phyloP scores from a whole-genome alignment of 2,888 invertebrate species.

The Eupeodes latifasciatus region DNA sequence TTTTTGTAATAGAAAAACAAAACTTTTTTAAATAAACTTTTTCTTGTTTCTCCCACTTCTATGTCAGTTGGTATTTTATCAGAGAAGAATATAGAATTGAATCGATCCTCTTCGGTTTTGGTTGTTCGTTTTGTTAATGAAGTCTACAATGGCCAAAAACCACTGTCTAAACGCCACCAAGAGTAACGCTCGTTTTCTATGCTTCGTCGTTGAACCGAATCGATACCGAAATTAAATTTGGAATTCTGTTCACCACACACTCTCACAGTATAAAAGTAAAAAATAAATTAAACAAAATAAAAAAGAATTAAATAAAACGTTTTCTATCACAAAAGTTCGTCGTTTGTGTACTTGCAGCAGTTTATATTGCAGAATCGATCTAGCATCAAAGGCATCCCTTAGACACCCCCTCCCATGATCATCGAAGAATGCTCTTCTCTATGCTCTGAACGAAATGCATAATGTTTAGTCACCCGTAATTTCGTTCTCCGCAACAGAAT shows the following conservation, averaged over 20 bases:
- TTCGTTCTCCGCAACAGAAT: slow-evolving; percentile 27
- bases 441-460: slow-evolving; percentile 49
- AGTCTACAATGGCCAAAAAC: slow-evolving; percentile 60
- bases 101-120: slow-evolving; percentile 56
- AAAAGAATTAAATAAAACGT: slow-evolving; percentile 35
- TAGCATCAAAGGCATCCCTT: slow-evolving; percentile 65
- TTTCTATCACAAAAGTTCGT: slow-evolving; percentile 62
- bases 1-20: slow-evolving; percentile 44
- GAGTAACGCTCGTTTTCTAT: slow-evolving; percentile 73
- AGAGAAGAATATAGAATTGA: slow-evolving; percentile 45
- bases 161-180: slow-evolving; percentile 75
- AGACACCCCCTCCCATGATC: slow-evolving; percentile 48
- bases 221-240: slow-evolving; percentile 76
- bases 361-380: slow-evolving; percentile 69
- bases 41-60: slow-evolving; percentile 65
- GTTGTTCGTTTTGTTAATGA: slow-evolving; percentile 62
- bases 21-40: slow-evolving; percentile 32
- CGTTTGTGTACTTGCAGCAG: slow-evolving; percentile 55
- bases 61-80: slow-evolving; percentile 64
- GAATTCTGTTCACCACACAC: slow-evolving; percentile 75
- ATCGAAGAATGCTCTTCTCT: slow-evolving; percentile 43
- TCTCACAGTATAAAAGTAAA: slow-evolving; percentile 65
- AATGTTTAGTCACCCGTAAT: slow-evolving; percentile 25
- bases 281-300: slow-evolving; percentile 22
- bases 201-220: slow-evolving; percentile 73